These are phyloP conservation scores for Parasteatoda lunata DNA, from an alignment of 2,888 invertebrate genomes.

Conservation along the genomic window DNA sequence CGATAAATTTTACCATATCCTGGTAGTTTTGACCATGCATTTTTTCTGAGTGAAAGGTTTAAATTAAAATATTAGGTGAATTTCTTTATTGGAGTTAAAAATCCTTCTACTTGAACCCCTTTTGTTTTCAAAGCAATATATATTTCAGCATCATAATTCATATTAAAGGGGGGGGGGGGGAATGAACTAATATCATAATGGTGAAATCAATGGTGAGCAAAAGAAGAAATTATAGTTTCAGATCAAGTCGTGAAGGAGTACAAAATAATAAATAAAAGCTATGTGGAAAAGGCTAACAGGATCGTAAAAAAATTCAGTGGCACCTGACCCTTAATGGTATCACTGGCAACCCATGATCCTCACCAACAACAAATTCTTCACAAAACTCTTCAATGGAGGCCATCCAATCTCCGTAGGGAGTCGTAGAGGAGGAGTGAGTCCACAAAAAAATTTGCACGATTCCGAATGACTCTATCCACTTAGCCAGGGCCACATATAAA, in stretches of 20 bases:
- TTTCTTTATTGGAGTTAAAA: too few relatives aligned
- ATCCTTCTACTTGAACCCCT: too few relatives aligned
- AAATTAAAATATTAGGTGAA: too few relatives aligned
- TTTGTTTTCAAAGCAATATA: too few relatives aligned
- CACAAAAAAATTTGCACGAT: constrained; percentile 58
- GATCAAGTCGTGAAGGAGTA: neutral
- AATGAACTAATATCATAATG: too few relatives aligned
- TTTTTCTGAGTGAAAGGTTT: too few relatives aligned
- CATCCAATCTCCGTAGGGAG: constrained; percentile 33
- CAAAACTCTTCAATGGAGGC: neutral
- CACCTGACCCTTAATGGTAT: neutral
- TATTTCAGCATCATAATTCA: too few relatives aligned
- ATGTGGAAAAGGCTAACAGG: neutral
- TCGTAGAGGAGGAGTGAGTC: constrained; percentile 10
- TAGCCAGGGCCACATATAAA: constrained; percentile 56
- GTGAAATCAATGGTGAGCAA: too few relatives aligned
- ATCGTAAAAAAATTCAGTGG: constrained; percentile 2
- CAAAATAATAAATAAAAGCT: neutral
- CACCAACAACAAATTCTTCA: neutral
- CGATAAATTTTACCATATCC: too few relatives aligned
- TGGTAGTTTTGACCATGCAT: too few relatives aligned
- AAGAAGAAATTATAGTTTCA: too few relatives aligned
- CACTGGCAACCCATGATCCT: neutral
- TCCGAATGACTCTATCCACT: constrained; percentile 56
- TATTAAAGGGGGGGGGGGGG: too few relatives aligned